phyloP scores from a whole-genome alignment of 2,113 vertebrate genomes.

The Myrmecophaga tridactyla region DNA sequence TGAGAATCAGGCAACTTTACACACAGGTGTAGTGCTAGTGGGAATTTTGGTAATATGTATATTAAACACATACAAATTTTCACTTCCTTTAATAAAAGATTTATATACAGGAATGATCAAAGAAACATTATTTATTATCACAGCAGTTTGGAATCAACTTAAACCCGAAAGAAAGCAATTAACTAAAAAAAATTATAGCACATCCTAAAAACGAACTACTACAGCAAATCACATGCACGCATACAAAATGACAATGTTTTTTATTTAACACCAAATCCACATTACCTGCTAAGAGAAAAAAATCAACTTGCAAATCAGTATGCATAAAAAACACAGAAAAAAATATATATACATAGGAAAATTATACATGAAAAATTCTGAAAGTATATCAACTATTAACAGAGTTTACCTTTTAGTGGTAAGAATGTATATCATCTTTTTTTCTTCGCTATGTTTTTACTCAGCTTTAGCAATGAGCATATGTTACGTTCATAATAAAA shows the following conservation, averaged over 20 bases:
- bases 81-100: background rate
- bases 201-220: background rate
- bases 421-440: background rate
- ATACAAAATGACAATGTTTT: background rate
- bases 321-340: background rate
- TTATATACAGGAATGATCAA: background rate
- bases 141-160: constrained; percentile 2
- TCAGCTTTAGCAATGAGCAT: background rate
- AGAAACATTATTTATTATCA: background rate
- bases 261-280: background rate
- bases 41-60: background rate
- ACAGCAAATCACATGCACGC: background rate
- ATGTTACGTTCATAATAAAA: background rate
- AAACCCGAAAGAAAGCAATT: background rate
- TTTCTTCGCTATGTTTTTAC: background rate
- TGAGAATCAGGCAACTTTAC: background rate
- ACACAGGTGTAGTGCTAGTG: background rate
- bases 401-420: background rate
- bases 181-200: background rate
- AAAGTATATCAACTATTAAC: background rate
- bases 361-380: background rate
- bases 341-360: background rate
- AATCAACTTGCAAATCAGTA: background rate
- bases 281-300: background rate
- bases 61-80: background rate